These are phyloP conservation scores for Craterocephalus amniculus DNA, from an alignment of 2,797 vertebrate species.

Conservation along the genomic window DNA sequence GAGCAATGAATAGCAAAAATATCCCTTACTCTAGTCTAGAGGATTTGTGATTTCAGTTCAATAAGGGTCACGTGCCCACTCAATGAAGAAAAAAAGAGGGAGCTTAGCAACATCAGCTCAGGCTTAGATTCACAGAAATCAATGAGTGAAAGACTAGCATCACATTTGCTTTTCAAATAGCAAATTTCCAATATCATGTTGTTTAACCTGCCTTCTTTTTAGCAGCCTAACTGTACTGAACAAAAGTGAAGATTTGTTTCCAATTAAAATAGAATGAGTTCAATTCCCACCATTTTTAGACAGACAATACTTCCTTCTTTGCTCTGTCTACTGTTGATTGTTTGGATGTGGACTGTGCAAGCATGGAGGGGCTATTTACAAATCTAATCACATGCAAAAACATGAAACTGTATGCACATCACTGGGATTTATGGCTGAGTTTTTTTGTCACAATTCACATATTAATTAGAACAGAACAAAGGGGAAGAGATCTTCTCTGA, in stretches of 20 bases:
- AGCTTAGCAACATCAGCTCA: constrained; percentile 75
- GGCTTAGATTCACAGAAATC: constrained; percentile 63
- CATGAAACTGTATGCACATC: not conserved
- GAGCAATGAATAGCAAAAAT: constrained; percentile 50
- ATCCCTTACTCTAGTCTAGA: constrained; percentile 40
- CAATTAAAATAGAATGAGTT: not conserved
- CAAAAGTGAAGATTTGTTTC: not conserved
- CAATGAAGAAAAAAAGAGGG: constrained; percentile 65
- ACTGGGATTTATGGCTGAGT: not conserved
- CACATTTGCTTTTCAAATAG: constrained; percentile 44
- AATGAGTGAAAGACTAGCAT: constrained; percentile 43
- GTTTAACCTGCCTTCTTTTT: not conserved
- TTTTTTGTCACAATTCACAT: not conserved
- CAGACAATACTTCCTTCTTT: constrained; percentile 33
- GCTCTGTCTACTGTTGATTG: constrained; percentile 53
- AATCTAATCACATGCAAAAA: constrained; percentile 31
- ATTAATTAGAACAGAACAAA: not conserved
- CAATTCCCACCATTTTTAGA: not conserved
- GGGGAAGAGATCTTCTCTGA: not conserved
- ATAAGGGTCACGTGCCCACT: constrained; percentile 62
- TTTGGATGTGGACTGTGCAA: not conserved
- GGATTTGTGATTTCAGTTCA: constrained; percentile 66
- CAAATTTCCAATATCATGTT: constrained; percentile 17
- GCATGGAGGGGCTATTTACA: not conserved
- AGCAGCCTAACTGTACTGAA: not conserved